phyloP scores from a whole-genome alignment of 2,888 invertebrate genomes.

The Pyralis farinalis region DNA sequence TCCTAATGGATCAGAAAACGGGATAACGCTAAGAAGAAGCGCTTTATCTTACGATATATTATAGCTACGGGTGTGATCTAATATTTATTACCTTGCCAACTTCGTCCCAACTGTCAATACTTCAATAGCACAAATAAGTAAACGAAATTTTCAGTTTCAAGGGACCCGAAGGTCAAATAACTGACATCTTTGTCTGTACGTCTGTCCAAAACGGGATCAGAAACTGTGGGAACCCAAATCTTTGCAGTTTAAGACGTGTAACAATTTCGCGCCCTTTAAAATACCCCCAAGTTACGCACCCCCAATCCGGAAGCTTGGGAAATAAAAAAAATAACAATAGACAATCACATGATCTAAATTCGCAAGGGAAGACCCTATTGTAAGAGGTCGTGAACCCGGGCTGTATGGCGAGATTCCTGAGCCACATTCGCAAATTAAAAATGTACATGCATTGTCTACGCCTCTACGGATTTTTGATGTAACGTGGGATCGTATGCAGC shows the following conservation, averaged over 20 bases:
- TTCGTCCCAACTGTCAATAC: no score
- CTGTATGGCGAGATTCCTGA: constrained; percentile 25
- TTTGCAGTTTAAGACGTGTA: background rate
- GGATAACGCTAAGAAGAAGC: no score
- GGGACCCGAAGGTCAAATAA: no score
- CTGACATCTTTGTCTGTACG: background rate
- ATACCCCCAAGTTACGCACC: constrained; percentile 25
- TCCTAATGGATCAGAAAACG: no score
- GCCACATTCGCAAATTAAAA: constrained; percentile 25
- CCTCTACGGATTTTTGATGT: constrained; percentile 7
- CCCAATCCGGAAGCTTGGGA: constrained; percentile 43
- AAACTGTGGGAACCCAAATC: background rate
- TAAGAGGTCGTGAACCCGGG: constrained; percentile 49
- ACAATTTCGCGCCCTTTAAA: constrained; percentile 5
- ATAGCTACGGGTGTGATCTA: no score
- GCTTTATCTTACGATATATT: no score
- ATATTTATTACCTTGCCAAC: no score
- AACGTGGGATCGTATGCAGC: constrained; percentile 9
- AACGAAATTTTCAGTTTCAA: no score
- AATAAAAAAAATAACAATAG: constrained; percentile 54
- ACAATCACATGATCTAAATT: constrained; percentile 65
- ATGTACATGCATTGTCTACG: constrained; percentile 10
- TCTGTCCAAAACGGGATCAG: constrained; percentile 1
- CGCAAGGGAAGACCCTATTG: constrained; percentile 52
- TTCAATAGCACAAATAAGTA: no score